Base-by-base conservation (phyloP, 2,797 vertebrate species). In the Lagodon rhomboides region DNA sequence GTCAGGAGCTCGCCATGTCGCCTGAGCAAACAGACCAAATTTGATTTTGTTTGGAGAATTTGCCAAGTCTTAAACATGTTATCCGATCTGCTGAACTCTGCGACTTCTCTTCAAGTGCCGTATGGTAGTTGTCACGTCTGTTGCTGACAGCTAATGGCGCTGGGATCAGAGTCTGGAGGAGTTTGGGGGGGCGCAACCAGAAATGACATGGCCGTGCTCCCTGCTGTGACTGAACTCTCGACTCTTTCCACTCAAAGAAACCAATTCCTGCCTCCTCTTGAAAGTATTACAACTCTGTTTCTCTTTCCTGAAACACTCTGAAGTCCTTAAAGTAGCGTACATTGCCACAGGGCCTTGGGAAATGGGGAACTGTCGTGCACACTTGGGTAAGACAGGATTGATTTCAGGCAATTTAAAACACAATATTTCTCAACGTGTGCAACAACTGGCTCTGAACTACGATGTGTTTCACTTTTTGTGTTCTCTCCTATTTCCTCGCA, bases 401-500 rank as follows among this genome's bases (percentile, higher is more conserved):
- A 87, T 82, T 71, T 66, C 76, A 68, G 58, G 30, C 62, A n/a
- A 30, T 77, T 60, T 23, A 50, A 68, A 51, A 34, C 22, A 1
- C 55, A 51, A 10, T 59, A 68, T 65, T 80, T 86, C 64, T 49
- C 76, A 84, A 67, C 66, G 34, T 30, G 41, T 73, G 51, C 78
- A 79, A 58, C 68, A 59, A 63, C 44, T 74, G 55, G 20, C 65
- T 69, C 59, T 46, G 43, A 84, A 80, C 77, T 51, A 68, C 73
- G 60, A 88, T 80, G 80, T 59, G 79, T 86, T 83, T 75, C 12
- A 67, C 46, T 47, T 62, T 62, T 66, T 61, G 27, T 44, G 53
- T 59, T 72, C 68, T 77, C 78, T 74, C 61, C 76, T 47, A 64
- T 89, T 91, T 85, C 79, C 67, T 67, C 75, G 83, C 76, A 87